Base-by-base conservation (phyloP, 2,888 invertebrate genomes). In the Euphydryas editha region DNA sequence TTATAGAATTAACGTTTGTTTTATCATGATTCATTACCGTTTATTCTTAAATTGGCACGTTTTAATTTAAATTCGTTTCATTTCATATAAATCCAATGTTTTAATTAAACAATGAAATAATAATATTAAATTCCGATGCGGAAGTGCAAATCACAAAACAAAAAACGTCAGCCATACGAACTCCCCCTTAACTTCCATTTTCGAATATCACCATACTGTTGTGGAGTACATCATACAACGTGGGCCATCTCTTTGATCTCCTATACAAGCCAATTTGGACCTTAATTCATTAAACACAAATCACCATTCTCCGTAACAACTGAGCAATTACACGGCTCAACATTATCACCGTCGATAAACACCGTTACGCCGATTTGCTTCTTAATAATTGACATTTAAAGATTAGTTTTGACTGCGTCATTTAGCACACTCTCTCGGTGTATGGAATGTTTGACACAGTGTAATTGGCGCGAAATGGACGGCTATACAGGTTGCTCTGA, bases 381-480 rank as follows among this genome's bases (percentile, higher is more conserved):
- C 20, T 21, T 62, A 66, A 15, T 0, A 17, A 0, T 15, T 11
- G 11, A 2, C 10, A 0, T 1, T 21, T 69, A 69, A 51, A 39
- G 51, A 56, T 18, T 57, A 39, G 8, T 36, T 54, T 62, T 11
- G 36, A 8, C 0, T 63, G 47, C 51, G 6, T 7, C 20, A 51
- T 36, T 36, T 44, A 24, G 13, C n/a, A 13, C 49, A 64, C 70
- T 79, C 76, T 73, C 78, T 81, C 83, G 81, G 82, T 88, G 88
- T 85, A 79, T 86, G 24, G 59, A 46, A 46, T 59, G 84, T 89
- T 88, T 88, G 87, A 86, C 81, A 78, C 82, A 85, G 79, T 86
- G 87, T 90, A 90, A 91, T 90, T 91, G 90, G 85, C 86, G 88
- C 82, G 87, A 88, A 90, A 90, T 87, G 89, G 86, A 83, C 84